phyloP scores from a whole-genome alignment of 2,888 invertebrate genomes.

The Archips crataeganus region DNA sequence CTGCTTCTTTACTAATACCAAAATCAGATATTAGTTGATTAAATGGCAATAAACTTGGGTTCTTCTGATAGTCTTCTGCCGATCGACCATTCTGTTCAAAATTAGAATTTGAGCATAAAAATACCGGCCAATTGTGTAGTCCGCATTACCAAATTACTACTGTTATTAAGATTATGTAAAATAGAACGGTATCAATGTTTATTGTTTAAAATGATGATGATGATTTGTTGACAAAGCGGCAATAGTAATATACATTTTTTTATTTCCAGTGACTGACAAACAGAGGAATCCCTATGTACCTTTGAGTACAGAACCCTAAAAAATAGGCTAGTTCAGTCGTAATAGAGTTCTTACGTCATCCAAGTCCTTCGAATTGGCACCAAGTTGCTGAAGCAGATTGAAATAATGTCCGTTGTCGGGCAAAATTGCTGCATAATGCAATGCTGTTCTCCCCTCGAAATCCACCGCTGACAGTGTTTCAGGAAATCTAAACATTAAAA shows the following conservation, averaged over 20 bases:
- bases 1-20: conserved; percentile 88
- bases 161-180: too few relatives aligned
- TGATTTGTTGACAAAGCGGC: too few relatives aligned
- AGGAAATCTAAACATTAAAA: conserved; percentile 87
- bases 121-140: not conserved
- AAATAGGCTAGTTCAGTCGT: not conserved
- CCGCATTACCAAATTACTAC: too few relatives aligned
- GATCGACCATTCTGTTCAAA: conserved; percentile 89
- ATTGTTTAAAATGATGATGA: too few relatives aligned
- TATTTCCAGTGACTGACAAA: too few relatives aligned
- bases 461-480: conserved; percentile 94
- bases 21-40: conserved; percentile 88
- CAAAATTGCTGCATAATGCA: conserved; percentile 94
- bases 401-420: conserved; percentile 95
- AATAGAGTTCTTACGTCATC: conserved; percentile 90
- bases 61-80: conserved; percentile 91
- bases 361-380: conserved; percentile 92
- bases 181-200: too few relatives aligned
- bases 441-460: conserved; percentile 92
- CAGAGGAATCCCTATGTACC: too few relatives aligned
- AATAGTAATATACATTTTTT: too few relatives aligned
- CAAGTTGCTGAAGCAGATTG: conserved; percentile 93
- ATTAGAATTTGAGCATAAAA: conserved; percentile 3
- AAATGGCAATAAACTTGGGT: conserved; percentile 89
- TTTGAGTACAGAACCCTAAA: conserved; percentile 8